A percentile compares a stretch with the other conserved stretches of the same genome.
Conservation (phyloP, 2,888 invertebrate species). For the Sarcophaga caerulescens region DNA sequence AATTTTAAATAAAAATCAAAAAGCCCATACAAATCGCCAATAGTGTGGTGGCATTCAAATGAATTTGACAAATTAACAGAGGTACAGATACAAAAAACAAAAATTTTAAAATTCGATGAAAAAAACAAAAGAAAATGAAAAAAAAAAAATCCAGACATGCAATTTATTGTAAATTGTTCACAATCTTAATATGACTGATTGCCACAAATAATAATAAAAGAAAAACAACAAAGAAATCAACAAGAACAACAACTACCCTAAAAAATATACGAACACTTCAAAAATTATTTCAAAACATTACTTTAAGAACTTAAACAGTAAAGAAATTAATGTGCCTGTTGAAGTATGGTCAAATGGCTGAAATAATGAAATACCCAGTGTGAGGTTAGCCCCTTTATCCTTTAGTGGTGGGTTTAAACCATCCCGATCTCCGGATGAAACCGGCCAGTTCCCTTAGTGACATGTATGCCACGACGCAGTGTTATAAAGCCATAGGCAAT, state of each 20-base stretch:
- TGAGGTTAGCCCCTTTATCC: too few species aligned
- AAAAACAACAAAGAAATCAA: neutral
- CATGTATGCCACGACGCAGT: too few species aligned
- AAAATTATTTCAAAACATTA: conserved; percentile 39
- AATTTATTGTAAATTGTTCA: conserved; percentile 50
- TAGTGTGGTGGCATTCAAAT: conserved; percentile 59
- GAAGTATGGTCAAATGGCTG: too few species aligned
- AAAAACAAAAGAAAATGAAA: conserved; percentile 1
- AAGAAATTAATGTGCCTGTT: too few species aligned
- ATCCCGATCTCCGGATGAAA: too few species aligned
- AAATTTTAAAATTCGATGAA: conserved; percentile 24
- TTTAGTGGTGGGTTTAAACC: too few species aligned
- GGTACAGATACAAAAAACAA: conserved; percentile 18
- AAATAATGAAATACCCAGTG: too few species aligned
- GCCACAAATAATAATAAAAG: conserved; percentile 44
- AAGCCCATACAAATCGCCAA: conserved; percentile 43
- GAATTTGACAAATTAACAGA: conserved; percentile 67
- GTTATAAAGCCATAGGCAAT: too few species aligned
- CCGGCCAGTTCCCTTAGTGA: too few species aligned
- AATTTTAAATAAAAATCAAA: conserved; percentile 20
- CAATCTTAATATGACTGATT: conserved; percentile 66
- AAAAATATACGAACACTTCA: conserved; percentile 7
- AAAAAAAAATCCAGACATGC: conserved; percentile 47
- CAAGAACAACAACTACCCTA: neutral
- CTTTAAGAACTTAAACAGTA: conserved; percentile 2